phyloP scores from a whole-genome alignment of 2,888 invertebrate species.

The Halocaridina rubra region DNA sequence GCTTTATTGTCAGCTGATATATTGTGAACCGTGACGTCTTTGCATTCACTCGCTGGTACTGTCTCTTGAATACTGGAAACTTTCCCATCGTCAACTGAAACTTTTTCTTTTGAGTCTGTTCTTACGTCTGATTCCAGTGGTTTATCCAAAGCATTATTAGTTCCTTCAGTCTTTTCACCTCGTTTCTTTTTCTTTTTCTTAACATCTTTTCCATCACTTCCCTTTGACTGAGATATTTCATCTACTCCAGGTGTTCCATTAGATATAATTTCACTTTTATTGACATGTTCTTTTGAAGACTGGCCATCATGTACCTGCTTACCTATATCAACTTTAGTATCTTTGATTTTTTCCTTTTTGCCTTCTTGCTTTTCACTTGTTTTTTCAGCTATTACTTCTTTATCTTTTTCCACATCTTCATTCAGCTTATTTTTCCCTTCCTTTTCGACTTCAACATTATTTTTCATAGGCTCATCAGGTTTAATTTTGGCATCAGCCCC shows the following conservation, averaged over 20 bases:
- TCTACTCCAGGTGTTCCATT: neutral
- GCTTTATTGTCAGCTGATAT: no score
- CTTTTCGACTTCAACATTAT: neutral
- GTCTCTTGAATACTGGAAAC: no score
- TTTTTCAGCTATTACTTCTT: neutral
- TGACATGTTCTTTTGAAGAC: neutral
- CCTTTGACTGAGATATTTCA: neutral
- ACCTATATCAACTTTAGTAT: neutral
- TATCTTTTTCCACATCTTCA: neutral
- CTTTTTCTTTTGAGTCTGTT: no score
- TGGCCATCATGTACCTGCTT: neutral
- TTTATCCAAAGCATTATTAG: no score
- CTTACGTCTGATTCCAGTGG: no score
- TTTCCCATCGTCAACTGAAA: no score
- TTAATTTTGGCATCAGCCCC: neutral
- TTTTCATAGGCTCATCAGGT: no score
- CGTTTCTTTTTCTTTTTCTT: conserved; percentile 15
- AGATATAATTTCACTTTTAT: neutral
- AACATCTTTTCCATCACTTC: neutral
- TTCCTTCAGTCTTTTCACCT: neutral
- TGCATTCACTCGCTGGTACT: no score
- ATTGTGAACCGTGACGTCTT: no score
- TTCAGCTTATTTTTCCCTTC: neutral
- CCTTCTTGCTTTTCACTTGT: neutral
- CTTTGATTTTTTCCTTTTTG: neutral